Conservation (phyloP, 2,113 vertebrate genomes). For the Thamnophis sirtalis region DNA sequence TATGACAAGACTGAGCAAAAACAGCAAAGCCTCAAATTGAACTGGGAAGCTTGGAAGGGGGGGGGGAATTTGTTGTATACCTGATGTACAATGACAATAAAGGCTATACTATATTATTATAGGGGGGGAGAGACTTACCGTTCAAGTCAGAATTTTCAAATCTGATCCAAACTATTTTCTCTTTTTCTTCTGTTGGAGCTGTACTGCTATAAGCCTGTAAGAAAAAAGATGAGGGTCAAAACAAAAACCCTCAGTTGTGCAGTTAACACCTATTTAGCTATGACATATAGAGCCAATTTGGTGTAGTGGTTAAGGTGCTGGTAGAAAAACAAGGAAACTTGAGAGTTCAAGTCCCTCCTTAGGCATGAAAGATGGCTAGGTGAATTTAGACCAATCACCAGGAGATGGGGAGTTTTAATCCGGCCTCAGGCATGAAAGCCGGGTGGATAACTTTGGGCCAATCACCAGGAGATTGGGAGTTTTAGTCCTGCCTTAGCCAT, state of each 20-base stretch:
- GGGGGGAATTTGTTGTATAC: no score
- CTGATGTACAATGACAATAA: no score
- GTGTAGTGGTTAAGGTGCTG: background rate
- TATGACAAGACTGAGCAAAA: background rate
- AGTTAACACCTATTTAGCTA: background rate
- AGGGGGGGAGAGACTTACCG: constrained; percentile 67
- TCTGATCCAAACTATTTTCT: constrained; percentile 96
- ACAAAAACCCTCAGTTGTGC: background rate
- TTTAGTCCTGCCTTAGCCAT: background rate
- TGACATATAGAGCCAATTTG: background rate
- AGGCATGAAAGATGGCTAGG: background rate
- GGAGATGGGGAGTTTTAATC: no score
- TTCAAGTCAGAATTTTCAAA: constrained; percentile 97
- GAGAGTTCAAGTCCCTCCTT: background rate
- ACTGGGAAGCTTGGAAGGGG: background rate
- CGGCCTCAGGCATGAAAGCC: no score
- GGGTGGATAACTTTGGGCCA: no score
- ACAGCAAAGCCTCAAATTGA: background rate
- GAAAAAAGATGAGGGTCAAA: constrained; percentile 22
- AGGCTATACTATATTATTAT: no score
- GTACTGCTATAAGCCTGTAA: constrained; percentile 88
- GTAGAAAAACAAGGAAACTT: background rate
- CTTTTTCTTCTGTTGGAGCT: constrained; percentile 90
- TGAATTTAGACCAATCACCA: background rate
- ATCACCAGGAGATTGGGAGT: background rate